Evolutionary conservation across 2,797 vertebrate species (phyloP).

Genomic region (Crypturellus tataupa): DNA sequence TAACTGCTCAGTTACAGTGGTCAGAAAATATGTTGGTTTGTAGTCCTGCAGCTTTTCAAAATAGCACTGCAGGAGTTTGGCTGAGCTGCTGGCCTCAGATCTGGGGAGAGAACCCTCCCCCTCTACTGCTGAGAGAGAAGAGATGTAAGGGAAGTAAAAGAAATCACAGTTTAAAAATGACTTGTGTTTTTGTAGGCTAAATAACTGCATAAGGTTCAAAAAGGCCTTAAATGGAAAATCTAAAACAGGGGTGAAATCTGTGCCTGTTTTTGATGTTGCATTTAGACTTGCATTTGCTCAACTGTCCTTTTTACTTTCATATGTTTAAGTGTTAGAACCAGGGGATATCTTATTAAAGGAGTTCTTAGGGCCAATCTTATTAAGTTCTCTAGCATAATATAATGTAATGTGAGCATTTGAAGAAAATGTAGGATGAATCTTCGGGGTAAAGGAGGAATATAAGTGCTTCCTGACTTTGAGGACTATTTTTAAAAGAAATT

Average conservation of each 20-base stretch:
- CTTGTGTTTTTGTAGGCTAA: background rate
- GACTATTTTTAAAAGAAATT: background rate
- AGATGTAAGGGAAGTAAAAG: background rate
- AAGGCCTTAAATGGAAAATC: background rate
- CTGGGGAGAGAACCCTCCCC: background rate
- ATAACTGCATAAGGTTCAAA: background rate
- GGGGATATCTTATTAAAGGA: background rate
- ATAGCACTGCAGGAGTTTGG: background rate
- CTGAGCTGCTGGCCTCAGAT: background rate
- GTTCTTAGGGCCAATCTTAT: background rate
- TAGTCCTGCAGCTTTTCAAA: background rate
- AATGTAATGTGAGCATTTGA: background rate
- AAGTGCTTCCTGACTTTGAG: background rate
- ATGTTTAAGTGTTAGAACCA: background rate
- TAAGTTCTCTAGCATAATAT: no score
- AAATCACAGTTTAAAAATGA: background rate
- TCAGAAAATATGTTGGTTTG: background rate
- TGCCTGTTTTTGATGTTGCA: background rate
- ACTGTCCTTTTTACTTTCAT: background rate
- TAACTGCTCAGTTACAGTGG: background rate
- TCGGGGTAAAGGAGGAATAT: background rate
- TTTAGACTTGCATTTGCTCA: background rate
- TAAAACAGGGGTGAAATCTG: background rate
- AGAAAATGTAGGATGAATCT: background rate
- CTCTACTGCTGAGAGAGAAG: background rate